A percentile compares a stretch with the other conserved stretches of the same genome.
Evolutionary conservation across 2,888 invertebrate genomes (phyloP).

Genomic region (Lithophane ornitopus): DNA sequence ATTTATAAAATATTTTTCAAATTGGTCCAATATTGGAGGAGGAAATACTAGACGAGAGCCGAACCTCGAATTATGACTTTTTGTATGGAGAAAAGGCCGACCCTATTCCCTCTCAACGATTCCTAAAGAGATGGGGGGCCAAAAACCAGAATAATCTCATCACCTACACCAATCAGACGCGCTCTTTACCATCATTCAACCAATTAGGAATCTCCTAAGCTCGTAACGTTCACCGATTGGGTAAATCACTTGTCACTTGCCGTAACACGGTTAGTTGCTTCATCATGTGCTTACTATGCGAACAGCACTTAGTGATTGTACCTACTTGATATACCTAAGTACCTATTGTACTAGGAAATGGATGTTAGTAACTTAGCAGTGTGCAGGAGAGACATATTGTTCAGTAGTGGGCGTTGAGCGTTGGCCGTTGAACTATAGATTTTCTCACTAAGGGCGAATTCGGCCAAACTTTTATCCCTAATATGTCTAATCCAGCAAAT

Average conservation of each 20-base stretch:
- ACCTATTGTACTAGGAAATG: background rate
- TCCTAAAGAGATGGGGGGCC: no score
- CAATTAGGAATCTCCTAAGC: conserved; percentile 33
- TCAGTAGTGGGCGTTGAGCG: no score
- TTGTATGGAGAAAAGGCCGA: no score
- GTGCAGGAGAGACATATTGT: background rate
- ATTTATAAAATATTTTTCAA: no score
- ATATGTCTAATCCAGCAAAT: no score
- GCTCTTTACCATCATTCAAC: conserved; percentile 23
- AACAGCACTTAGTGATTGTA: conserved; percentile 23
- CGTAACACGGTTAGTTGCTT: conserved; percentile 40
- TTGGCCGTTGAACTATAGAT: background rate
- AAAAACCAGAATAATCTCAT: background rate
- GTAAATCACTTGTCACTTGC: conserved; percentile 33
- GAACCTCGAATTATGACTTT: no score
- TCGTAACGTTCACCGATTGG: conserved; percentile 32
- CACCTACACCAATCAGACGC: conserved; percentile 12
- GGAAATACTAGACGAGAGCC: no score
- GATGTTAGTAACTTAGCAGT: background rate
- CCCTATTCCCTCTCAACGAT: no score
- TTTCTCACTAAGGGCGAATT: no score
- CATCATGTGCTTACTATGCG: conserved; percentile 18
- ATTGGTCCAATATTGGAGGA: no score
- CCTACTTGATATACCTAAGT: background rate
- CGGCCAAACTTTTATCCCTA: no score